Base-by-base conservation (phyloP, 2,113 vertebrate genomes). In the Perognathus longimembris region DNA sequence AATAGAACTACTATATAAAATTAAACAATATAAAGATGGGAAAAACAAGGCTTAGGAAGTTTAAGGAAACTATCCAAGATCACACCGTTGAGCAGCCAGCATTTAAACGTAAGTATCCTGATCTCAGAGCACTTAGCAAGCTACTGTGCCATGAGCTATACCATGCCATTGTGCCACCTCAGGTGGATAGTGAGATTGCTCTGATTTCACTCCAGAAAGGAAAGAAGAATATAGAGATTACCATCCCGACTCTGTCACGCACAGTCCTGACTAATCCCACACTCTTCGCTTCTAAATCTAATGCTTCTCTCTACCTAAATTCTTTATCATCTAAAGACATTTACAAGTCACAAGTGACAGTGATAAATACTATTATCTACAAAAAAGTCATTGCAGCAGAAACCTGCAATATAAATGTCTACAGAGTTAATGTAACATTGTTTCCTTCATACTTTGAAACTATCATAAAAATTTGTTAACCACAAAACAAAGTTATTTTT, bases 371-470 rank as follows among this genome's bases (percentile, higher is more conserved):
- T 70, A 11, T 66, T 34, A 76, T 61, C 34, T 34, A 57, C 50
- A 90, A 92, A 66, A 2, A 67, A 20, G 11, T 73, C 14, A 38
- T 80, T 54, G 50, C 34, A 36, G 32, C 4, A 5, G 11, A 14
- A 8, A 18, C 59, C 66, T 50, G 24, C 4, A 83, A n/a, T 50
- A 66, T 24, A 61, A 81, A 40, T 7, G 22, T 78, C 71, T 83
- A 45, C 45, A 45, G 45, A 45, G 12, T 45, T 45, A 45, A n/a
- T 90, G 30, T 57, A 74, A n/a, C 74, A 40, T 54, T 32, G 18
- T 36, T 77, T 78, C 30, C 17, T 42, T 54, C 32, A 45, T 17
- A 21, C 40, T 81, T 84, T 92, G 80, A 90, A 82, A 89, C 63
- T 63, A 63, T 70, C 38, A 64, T 24, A 71, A 88, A 77, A 54